Conservation (phyloP, 2,797 vertebrate genomes). For the Dicrostonyx torquatus region DNA sequence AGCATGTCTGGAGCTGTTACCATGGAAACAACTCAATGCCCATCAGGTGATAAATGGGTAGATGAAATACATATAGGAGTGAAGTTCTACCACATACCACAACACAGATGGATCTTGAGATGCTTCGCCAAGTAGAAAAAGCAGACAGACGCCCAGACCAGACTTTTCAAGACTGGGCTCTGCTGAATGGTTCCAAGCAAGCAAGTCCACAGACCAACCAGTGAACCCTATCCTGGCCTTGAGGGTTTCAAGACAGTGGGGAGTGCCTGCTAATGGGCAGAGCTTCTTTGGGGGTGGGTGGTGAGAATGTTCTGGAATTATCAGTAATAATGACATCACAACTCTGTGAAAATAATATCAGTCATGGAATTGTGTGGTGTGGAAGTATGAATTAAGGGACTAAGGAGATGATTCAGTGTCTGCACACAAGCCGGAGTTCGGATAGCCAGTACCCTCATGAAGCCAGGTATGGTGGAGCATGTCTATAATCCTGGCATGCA, state of each 20-base stretch:
- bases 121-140: background rate
- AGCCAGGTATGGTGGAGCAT: background rate
- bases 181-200: accelerated
- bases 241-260: accelerated
- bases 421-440: background rate
- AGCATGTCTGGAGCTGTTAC: background rate
- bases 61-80: background rate
- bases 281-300: background rate
- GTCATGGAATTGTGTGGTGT: background rate
- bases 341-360: background rate
- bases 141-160: background rate
- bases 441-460: background rate
- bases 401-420: background rate
- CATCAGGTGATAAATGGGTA: background rate
- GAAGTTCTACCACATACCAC: no score
- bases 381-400: background rate
- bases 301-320: background rate
- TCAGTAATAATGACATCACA: background rate
- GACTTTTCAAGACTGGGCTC: background rate
- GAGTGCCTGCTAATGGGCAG: background rate
- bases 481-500: background rate
- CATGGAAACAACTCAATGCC: background rate
- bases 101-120: background rate
- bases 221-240: background rate
- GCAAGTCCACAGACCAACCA: no score